Evolutionary conservation across 2,888 invertebrate species (phyloP).

Genomic region (Drosophila mayaguana): DNA sequence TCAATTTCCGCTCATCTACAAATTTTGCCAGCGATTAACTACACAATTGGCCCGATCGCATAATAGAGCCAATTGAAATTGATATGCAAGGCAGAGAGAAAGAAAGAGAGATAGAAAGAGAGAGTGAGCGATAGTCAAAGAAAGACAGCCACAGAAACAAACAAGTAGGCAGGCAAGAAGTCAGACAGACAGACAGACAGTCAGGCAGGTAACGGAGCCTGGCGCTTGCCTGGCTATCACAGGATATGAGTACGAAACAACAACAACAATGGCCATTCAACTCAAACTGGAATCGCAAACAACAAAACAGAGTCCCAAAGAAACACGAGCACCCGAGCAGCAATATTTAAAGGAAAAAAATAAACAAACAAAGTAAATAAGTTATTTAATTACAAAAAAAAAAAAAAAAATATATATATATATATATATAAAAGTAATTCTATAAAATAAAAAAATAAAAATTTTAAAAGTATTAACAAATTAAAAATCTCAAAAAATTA

Average conservation of each 20-base stretch:
- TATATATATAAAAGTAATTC: too few relatives aligned
- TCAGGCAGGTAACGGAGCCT: constrained; percentile 50
- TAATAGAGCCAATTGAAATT: constrained; percentile 57
- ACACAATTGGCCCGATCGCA: constrained; percentile 47
- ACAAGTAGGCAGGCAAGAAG: constrained; percentile 16
- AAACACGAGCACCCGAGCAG: constrained; percentile 1
- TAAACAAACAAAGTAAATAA: too few relatives aligned
- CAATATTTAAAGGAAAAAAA: background rate
- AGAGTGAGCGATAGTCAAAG: background rate
- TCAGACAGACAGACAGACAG: constrained; percentile 6
- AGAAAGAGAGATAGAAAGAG: constrained; percentile 3
- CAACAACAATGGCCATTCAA: constrained; percentile 29
- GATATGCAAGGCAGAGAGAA: constrained; percentile 32
- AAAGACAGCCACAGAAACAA: constrained; percentile 11
- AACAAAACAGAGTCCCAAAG: constrained; percentile 13
- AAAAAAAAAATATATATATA: too few relatives aligned
- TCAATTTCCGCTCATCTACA: constrained; percentile 19
- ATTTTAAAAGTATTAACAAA: too few relatives aligned
- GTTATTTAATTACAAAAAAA: too few relatives aligned
- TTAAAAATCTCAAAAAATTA: too few relatives aligned
- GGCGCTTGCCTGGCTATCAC: constrained; percentile 59
- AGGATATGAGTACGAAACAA: constrained; percentile 30
- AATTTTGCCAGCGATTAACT: constrained; percentile 12
- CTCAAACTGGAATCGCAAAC: constrained; percentile 18
- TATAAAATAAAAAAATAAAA: too few relatives aligned